Percentiles rank a stretch among this genome's conserved stretches.
phyloP scores from a whole-genome alignment of 2,888 invertebrate genomes.

The Parnassius apollo region DNA sequence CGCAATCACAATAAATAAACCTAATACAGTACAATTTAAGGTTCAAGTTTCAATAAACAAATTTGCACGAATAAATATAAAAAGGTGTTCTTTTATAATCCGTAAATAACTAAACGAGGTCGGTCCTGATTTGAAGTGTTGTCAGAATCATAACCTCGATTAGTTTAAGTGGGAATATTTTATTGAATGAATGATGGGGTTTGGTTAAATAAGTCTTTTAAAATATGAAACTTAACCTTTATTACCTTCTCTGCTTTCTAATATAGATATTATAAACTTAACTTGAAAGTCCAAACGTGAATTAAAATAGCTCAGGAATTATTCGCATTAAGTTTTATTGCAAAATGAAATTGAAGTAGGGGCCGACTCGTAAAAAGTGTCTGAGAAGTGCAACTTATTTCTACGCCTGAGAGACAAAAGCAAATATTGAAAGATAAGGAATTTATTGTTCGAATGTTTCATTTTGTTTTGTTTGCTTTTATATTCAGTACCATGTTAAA shows the following conservation, averaged over 20 bases:
- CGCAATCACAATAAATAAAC: constrained; percentile 8
- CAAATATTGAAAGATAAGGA: too few species aligned
- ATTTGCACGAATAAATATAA: constrained; percentile 16
- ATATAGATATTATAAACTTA: neutral
- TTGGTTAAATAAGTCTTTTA: constrained; percentile 14
- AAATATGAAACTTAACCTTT: neutral
- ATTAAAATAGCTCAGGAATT: too few species aligned
- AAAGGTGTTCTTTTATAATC: constrained; percentile 21
- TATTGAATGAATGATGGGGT: constrained; percentile 21
- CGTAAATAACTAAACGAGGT: constrained; percentile 13
- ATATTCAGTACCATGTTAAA: too few species aligned
- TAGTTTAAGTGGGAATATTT: constrained; percentile 27
- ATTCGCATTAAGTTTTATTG: too few species aligned
- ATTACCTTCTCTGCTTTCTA: neutral
- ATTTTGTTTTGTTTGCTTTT: too few species aligned
- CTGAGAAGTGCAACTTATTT: too few species aligned
- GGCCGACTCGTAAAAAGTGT: too few species aligned
- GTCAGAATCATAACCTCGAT: constrained; percentile 27
- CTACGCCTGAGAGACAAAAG: too few species aligned
- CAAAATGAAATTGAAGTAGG: too few species aligned
- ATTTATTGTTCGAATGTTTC: too few species aligned
- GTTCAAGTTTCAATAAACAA: constrained; percentile 17
- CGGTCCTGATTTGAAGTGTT: constrained; percentile 23
- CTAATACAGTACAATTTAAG: neutral
- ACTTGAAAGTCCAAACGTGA: too few species aligned